Evolutionary conservation across 2,113 vertebrate species (phyloP).

Genomic region (Crotalus helleri): DNA sequence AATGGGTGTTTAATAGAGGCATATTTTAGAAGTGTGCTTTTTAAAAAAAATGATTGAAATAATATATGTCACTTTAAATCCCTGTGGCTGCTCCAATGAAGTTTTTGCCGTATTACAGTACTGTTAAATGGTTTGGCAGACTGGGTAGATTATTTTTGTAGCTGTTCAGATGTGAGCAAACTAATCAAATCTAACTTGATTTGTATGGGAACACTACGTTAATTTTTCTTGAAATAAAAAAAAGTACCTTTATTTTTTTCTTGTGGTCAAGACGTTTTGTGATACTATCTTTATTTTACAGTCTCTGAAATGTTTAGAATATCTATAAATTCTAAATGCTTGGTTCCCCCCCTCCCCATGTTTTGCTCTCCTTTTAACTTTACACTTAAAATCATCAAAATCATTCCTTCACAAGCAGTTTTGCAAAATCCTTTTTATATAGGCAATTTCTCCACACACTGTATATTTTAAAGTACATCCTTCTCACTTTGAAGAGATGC

Average conservation of each 20-base stretch:
- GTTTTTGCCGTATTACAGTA: slow-evolving; percentile 41
- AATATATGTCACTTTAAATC: slow-evolving; percentile 74
- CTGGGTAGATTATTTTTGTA: slow-evolving; percentile 57
- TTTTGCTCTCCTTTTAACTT: background rate
- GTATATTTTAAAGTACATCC: background rate
- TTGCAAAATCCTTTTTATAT: background rate
- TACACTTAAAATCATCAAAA: background rate
- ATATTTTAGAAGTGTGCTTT: slow-evolving; percentile 77
- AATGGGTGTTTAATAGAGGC: slow-evolving; percentile 72
- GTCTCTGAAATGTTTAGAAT: background rate
- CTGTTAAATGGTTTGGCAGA: slow-evolving; percentile 41
- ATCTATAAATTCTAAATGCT: background rate
- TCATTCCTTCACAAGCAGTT: background rate
- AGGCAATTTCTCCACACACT: background rate
- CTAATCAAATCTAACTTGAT: slow-evolving; percentile 57
- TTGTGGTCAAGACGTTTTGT: slow-evolving; percentile 47
- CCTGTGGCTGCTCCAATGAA: slow-evolving; percentile 75
- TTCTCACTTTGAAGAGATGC: background rate
- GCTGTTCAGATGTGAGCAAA: slow-evolving; percentile 39
- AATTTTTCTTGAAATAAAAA: slow-evolving; percentile 46
- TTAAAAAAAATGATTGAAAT: slow-evolving; percentile 68
- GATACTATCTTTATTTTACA: background rate
- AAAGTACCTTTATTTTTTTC: slow-evolving; percentile 39
- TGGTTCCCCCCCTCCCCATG: background rate
- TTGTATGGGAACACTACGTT: slow-evolving; percentile 39